phyloP scores from a whole-genome alignment of 2,888 invertebrate genomes.

The Coronaproctus castanopsis region DNA sequence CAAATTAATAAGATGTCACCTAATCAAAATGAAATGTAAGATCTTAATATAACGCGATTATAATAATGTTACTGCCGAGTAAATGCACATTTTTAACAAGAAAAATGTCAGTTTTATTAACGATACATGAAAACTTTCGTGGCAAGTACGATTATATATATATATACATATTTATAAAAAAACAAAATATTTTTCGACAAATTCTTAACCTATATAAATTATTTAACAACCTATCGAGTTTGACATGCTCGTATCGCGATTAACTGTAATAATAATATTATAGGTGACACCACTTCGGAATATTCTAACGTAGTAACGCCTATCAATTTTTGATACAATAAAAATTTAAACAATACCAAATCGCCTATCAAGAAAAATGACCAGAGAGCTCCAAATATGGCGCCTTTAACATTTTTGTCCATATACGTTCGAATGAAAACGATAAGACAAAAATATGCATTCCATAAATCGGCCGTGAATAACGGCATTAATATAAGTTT shows the following conservation, averaged over 20 bases:
- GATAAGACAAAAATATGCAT: constrained; percentile 86
- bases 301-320: constrained; percentile 64
- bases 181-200: no score
- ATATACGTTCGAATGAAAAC: constrained; percentile 81
- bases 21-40: no score
- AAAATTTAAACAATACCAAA: constrained; percentile 74
- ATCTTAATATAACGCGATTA: no score
- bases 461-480: constrained; percentile 77
- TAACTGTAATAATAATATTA: constrained; percentile 72
- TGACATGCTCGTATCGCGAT: constrained; percentile 86
- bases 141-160: no score
- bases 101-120: no score
- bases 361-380: constrained; percentile 42
- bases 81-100: no score
- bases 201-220: no score
- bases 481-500: constrained; percentile 78
- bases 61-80: no score
- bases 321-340: constrained; percentile 68
- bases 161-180: no score
- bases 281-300: constrained; percentile 78
- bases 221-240: constrained; percentile 47
- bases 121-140: no score
- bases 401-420: constrained; percentile 46
- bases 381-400: constrained; percentile 22
- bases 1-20: no score